Percentiles rank a stretch among this genome's conserved stretches.
These are phyloP conservation scores for Ascidia mentula DNA, from an alignment of 23 tunicate genomes.

Conservation along the genomic window DNA sequence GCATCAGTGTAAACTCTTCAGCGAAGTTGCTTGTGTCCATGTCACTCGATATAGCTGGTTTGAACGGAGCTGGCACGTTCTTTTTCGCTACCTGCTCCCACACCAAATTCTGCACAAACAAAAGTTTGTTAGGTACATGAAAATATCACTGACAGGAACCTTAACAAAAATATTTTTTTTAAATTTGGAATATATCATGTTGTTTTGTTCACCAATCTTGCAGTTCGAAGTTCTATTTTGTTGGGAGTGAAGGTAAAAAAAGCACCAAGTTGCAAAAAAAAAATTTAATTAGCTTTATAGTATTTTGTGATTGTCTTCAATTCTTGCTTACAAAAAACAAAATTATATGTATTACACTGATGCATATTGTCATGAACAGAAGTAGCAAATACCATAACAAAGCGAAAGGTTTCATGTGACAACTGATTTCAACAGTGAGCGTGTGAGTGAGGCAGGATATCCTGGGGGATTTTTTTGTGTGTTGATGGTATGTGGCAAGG, in stretches of 20 bases:
- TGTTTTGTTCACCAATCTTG: background rate
- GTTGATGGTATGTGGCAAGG: background rate
- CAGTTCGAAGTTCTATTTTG: too few relatives aligned
- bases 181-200: background rate
- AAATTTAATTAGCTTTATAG: too few relatives aligned
- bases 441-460: background rate
- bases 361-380: background rate
- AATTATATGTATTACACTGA: too few relatives aligned
- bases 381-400: background rate
- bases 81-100: slow-evolving; percentile 75
- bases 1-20: slow-evolving; percentile 89
- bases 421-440: too few relatives aligned
- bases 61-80: slow-evolving; percentile 84
- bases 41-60: slow-evolving; percentile 74
- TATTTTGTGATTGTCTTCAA: too few relatives aligned
- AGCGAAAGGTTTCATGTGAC: too few relatives aligned
- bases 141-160: background rate
- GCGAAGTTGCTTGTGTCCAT: slow-evolving; percentile 95
- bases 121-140: too few relatives aligned
- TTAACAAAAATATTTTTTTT: background rate
- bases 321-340: too few relatives aligned
- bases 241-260: too few relatives aligned
- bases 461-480: background rate
- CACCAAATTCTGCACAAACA: slow-evolving; percentile 64
- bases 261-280: too few relatives aligned